Base-by-base conservation (phyloP, 2,888 invertebrate species). In the Lymantria dispar region DNA sequence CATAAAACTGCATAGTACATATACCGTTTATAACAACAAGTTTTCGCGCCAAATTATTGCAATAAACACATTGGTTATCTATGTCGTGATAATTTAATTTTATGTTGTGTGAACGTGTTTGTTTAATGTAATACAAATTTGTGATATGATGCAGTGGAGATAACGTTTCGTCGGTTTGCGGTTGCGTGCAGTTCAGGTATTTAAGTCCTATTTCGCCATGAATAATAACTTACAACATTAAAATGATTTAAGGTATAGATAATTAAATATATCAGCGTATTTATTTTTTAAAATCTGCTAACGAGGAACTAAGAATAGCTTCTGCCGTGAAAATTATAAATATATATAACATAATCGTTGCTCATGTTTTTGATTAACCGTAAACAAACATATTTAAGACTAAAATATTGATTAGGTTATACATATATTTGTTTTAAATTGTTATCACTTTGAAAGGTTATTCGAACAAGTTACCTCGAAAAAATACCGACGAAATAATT, bases 151-250 rank as follows among this genome's bases (percentile, higher is more conserved):
- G 78, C 74, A 75, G 81, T 78, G 73, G 63, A 75, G 80, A 83
- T 84, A 80, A 79, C 72, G 74, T 82, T 82, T 80, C 78, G 74
- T 76, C 58, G 78, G 76, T 78, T 78, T 83, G 87, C 70, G 84
- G 86, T 83, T 72, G 75, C 67, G 78, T 75, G 75, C 60, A 74
- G 74, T 74, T 60, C 48, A 61, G 62, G 60, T 73, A 58, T 65
- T 67, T 78, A 70, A 76, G 74, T 66, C 62, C 48, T 48, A 51
- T 48, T 60, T 48, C 43, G 2, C 1, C 1, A 38, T 1, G 5
- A 38, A 38, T 38, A 38, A 13, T n/a, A 38, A 12, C 22, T 22
- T 22, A 2, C 5, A 22, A 22, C 22, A 22, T 22, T 5, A 22
- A 22, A 22, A 22, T 22, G 22, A 3, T 22, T 22, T n/a, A n/a